Base-by-base conservation (phyloP, 1,140 invertebrate genomes). In the Brachionus rotundiformis region DNA sequence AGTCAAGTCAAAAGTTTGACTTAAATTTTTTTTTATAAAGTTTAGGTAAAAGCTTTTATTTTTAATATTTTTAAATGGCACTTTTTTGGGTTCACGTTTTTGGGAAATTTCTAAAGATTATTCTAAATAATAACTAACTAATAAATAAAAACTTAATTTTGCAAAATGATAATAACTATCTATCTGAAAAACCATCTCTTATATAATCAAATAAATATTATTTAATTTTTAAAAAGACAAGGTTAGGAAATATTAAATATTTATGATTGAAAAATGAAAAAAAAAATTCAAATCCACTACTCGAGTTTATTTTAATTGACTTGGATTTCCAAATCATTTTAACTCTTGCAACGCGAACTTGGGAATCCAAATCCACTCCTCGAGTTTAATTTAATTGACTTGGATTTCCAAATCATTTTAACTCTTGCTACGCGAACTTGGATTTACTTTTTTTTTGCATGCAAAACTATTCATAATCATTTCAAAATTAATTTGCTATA, bases 51-150 rank as follows among this genome's bases (percentile, higher is more conserved):
- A n/a, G n/a, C n/a, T n/a, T n/a, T n/a, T n/a, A n/a, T n/a, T n/a
- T n/a, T n/a, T n/a, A n/a, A n/a, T n/a, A n/a, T n/a, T n/a, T n/a
- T n/a, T n/a, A n/a, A n/a, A n/a, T n/a, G n/a, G n/a, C n/a, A n/a
- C n/a, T n/a, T n/a, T n/a, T n/a, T n/a, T n/a, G n/a, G n/a, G n/a
- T n/a, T n/a, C n/a, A n/a, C n/a, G n/a, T n/a, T n/a, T n/a, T n/a
- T n/a, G n/a, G n/a, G n/a, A 47, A 47, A 47, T 47, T 47, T 47
- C 44, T 47, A 47, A 47, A 47, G 44, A 47, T 47, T 47, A 47
- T 39, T 47, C 11, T 13, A 47, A 47, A 47, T 47, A 47, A 47
- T n/a, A 47, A n/a, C 11, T n/a, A 47, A 47, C n/a, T 5, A 47
- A 47, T n/a, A 47, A 47, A 47, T 47, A 47, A 47, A 47, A n/a